Conservation (phyloP, 2,113 vertebrate genomes). For the Ursus arctos region DNA sequence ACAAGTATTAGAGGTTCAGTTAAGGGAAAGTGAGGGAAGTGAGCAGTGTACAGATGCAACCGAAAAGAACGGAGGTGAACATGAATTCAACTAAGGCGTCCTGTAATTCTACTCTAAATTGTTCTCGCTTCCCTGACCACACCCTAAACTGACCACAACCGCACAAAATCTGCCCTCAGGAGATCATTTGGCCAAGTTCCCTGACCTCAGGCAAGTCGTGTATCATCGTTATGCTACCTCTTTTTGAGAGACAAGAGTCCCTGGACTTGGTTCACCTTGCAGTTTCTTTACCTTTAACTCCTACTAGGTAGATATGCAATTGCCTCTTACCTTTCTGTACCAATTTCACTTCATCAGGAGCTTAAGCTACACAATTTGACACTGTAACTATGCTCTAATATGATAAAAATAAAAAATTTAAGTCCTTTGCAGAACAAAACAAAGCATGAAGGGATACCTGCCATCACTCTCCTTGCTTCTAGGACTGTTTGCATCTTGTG, state of each 20-base stretch:
- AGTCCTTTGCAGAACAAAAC: constrained; percentile 43
- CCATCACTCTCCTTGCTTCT: not conserved
- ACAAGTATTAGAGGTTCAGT: not conserved
- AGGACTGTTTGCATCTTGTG: not conserved
- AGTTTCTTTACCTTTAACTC: constrained; percentile 12
- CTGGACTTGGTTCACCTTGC: not conserved
- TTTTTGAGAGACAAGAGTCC: not conserved
- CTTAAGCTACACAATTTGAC: not conserved
- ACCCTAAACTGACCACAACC: not conserved
- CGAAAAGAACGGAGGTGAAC: not conserved
- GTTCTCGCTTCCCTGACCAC: not conserved
- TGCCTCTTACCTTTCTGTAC: not conserved
- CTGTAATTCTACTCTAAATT: not conserved
- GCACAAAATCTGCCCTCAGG: constrained; percentile 24
- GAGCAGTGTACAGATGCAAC: not conserved
- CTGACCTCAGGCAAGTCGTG: not conserved
- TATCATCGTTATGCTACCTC: constrained; percentile 29
- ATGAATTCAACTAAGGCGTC: constrained; percentile 16
- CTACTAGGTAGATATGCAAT: not conserved
- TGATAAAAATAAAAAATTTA: not conserved
- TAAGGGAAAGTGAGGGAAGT: constrained; percentile 27
- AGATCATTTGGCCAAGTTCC: not conserved
- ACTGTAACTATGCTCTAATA: constrained; percentile 28
- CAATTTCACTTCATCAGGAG: constrained; percentile 24
- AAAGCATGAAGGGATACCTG: constrained; percentile 9